Percentiles rank a stretch among this genome's conserved stretches.
These are phyloP conservation scores for Poeciliopsis turneri DNA, from an alignment of 2,797 vertebrate genomes.

Conservation along the genomic window DNA sequence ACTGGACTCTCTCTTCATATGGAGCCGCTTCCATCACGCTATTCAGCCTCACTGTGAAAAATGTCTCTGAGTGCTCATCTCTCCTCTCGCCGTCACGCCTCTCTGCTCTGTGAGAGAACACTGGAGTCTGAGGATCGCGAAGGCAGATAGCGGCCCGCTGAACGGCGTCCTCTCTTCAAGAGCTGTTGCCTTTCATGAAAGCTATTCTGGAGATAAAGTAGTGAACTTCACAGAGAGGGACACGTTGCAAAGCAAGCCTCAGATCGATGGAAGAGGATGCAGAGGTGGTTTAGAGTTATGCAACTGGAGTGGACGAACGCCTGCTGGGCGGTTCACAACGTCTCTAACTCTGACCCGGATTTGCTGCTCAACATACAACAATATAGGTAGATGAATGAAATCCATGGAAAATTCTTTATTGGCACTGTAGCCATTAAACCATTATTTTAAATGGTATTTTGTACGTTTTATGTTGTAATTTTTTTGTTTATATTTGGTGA, in stretches of 20 bases:
- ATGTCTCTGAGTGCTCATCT: constrained; percentile 29
- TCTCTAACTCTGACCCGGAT: background rate
- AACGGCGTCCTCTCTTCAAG: background rate
- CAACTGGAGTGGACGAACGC: background rate
- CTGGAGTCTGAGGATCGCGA: constrained; percentile 10
- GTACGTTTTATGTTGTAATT: background rate
- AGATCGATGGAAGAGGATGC: background rate
- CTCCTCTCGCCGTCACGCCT: constrained; percentile 22
- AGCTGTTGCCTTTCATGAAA: constrained; percentile 12
- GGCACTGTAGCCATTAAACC: background rate
- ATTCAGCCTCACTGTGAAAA: constrained; percentile 33
- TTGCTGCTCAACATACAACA: background rate
- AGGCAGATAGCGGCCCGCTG: background rate
- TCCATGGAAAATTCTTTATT: background rate
- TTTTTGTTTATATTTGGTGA: background rate
- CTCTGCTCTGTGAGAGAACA: background rate
- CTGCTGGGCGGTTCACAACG: background rate
- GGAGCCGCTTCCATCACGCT: constrained; percentile 31
- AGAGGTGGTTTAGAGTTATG: background rate
- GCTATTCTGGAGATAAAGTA: background rate
- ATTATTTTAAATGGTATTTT: background rate
- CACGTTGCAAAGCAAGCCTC: background rate
- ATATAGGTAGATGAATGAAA: background rate
- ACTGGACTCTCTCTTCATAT: constrained; percentile 23
- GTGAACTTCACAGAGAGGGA: constrained; percentile 10